Conservation (phyloP, 2,113 vertebrate genomes). For the Lepisosteus oculatus region DNA sequence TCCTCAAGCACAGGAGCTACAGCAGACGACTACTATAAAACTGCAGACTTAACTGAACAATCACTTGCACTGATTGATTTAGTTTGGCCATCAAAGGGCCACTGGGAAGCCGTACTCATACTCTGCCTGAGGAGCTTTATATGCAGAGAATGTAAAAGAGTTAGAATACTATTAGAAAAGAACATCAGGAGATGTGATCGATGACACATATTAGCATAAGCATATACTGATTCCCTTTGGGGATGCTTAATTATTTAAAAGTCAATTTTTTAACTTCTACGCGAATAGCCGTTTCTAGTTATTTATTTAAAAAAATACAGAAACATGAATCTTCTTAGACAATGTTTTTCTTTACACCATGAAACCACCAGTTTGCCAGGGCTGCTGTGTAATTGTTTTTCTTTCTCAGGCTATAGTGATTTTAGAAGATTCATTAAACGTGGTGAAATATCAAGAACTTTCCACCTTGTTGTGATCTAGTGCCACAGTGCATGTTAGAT, state of each 20-base stretch:
- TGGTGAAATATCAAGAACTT: not conserved
- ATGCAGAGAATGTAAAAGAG: constrained; percentile 21
- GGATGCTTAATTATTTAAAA: constrained; percentile 9
- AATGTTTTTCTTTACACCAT: constrained; percentile 4
- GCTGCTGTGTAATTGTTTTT: not conserved
- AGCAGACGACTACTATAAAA: no score
- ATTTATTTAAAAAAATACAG: not conserved
- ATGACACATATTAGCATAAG: constrained; percentile 7
- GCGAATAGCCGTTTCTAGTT: not conserved
- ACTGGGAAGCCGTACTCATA: no score
- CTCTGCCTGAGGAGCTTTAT: not conserved
- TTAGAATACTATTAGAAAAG: no score
- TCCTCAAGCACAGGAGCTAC: no score
- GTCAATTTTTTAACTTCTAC: constrained; percentile 8
- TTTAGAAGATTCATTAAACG: not conserved
- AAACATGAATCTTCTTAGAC: no score
- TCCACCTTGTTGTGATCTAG: not conserved
- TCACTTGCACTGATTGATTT: no score
- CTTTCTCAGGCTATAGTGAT: no score
- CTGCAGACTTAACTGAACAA: no score
- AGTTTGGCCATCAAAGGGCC: no score
- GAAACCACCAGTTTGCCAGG: not conserved
- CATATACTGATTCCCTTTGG: not conserved
- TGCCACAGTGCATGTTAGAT: not conserved
- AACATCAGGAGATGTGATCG: constrained; percentile 6